These are phyloP conservation scores for Habrosyne pyritoides DNA, from an alignment of 2,888 invertebrate genomes.

Conservation along the genomic window DNA sequence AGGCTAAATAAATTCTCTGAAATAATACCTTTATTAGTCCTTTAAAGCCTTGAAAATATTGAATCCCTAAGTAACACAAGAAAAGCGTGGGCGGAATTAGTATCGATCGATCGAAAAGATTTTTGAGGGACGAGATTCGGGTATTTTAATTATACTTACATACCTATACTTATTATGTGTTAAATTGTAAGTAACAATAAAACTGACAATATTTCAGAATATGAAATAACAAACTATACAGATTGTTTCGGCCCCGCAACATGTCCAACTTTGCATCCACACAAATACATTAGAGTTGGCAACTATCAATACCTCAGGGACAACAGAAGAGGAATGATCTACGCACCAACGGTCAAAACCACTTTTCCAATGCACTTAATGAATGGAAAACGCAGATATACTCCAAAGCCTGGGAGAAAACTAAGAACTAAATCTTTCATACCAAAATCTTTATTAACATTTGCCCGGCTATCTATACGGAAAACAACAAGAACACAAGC, in stretches of 20 bases:
- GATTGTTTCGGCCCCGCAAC: constrained; percentile 41
- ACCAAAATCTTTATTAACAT: neutral
- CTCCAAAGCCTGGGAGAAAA: constrained; percentile 26
- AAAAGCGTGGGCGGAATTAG: too few relatives aligned
- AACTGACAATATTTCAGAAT: constrained; percentile 43
- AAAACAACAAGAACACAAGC: neutral
- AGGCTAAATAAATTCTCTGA: too few relatives aligned
- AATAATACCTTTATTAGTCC: too few relatives aligned
- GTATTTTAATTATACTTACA: too few relatives aligned
- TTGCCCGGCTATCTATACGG: neutral
- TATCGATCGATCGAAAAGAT: too few relatives aligned
- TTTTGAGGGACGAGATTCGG: too few relatives aligned
- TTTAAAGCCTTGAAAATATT: too few relatives aligned
- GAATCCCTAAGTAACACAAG: too few relatives aligned
- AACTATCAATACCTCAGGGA: constrained; percentile 24
- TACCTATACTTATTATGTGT: too few relatives aligned
- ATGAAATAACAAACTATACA: constrained; percentile 44
- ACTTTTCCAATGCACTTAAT: constrained; percentile 36
- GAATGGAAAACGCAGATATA: constrained; percentile 42
- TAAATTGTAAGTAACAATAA: neutral
- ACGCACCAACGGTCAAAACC: constrained; percentile 19
- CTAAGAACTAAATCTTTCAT: neutral
- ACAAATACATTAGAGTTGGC: constrained; percentile 38
- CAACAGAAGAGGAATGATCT: constrained; percentile 33
- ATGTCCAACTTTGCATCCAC: constrained; percentile 39